Evolutionary conservation across 2,888 invertebrate genomes (phyloP).

Genomic region (Eueremaeus valkanovi): DNA sequence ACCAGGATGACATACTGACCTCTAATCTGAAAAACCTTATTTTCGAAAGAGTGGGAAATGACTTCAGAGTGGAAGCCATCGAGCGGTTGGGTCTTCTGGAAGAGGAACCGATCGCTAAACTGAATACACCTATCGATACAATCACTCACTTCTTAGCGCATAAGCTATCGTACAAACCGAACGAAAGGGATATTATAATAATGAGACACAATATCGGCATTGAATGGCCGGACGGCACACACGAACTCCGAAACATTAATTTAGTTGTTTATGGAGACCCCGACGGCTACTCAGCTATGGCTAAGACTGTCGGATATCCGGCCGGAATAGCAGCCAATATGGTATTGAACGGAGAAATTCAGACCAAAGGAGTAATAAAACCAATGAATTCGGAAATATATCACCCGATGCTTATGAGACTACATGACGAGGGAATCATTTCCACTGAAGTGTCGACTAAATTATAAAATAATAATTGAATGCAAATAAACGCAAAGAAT

Average conservation of each 20-base stretch:
- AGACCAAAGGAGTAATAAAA: conserved; percentile 83
- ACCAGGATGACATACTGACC: conserved; percentile 77
- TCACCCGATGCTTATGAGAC: conserved; percentile 78
- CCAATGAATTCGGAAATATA: conserved; percentile 91
- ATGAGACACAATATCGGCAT: conserved; percentile 89
- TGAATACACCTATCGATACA: conserved; percentile 84
- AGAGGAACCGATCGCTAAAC: conserved; percentile 74
- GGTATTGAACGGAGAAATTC: conserved; percentile 96
- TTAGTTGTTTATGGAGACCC: conserved; percentile 80
- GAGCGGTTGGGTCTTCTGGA: conserved; percentile 83
- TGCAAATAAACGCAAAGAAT: too few species aligned
- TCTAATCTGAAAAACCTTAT: conserved; percentile 84
- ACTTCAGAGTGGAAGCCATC: conserved; percentile 64
- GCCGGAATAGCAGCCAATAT: conserved; percentile 96
- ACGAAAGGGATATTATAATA: conserved; percentile 89
- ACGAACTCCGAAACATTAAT: conserved; percentile 68
- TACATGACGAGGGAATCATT: conserved; percentile 75
- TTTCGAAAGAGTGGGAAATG: conserved; percentile 68
- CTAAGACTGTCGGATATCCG: conserved; percentile 84
- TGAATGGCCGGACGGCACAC: conserved; percentile 71
- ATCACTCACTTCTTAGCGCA: conserved; percentile 81
- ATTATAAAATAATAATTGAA: too few species aligned
- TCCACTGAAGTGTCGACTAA: conserved; percentile 36
- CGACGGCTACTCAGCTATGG: conserved; percentile 89
- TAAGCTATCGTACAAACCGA: conserved; percentile 70